Conservation (phyloP, 2,113 vertebrate genomes). For the Anoura caudifer region DNA sequence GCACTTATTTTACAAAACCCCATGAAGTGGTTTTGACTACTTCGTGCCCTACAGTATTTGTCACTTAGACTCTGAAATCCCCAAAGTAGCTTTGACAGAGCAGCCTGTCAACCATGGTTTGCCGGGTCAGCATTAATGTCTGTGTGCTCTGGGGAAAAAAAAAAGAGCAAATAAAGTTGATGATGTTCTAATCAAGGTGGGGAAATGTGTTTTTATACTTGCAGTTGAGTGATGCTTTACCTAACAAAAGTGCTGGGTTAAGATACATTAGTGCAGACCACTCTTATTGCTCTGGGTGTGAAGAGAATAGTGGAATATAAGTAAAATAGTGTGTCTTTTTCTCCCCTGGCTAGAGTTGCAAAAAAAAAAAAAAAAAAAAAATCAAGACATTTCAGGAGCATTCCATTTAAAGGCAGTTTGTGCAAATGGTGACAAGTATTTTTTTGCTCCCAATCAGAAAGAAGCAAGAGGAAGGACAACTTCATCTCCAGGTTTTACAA, state of each 20-base stretch:
- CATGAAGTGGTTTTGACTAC: conserved; percentile 63
- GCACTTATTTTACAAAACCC: conserved; percentile 68
- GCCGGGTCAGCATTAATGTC: conserved; percentile 38
- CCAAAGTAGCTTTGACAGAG: conserved; percentile 31
- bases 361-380: not conserved
- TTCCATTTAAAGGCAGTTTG: not conserved
- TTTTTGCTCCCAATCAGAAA: not conserved
- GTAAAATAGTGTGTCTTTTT: not conserved
- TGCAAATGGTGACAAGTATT: not conserved
- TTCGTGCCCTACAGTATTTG: conserved; percentile 55
- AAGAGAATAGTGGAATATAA: not conserved
- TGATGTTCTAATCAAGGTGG: conserved; percentile 33
- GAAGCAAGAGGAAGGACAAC: not conserved
- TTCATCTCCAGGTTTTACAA: not conserved
- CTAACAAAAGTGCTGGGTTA: not conserved
- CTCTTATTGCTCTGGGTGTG: not conserved
- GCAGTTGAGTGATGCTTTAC: not conserved
- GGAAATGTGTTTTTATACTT: not conserved
- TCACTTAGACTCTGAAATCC: conserved; percentile 63
- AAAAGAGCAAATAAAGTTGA: not conserved
- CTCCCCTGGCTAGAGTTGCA: not conserved
- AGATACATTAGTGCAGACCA: not conserved
- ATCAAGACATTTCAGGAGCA: not conserved
- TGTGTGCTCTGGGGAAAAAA: not conserved
- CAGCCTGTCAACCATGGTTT: conserved; percentile 64